Evolutionary conservation across 2,113 vertebrate genomes (phyloP), one percentile per base, ranked within the genome.

Genomic region (Thymallus thymallus): DNA sequence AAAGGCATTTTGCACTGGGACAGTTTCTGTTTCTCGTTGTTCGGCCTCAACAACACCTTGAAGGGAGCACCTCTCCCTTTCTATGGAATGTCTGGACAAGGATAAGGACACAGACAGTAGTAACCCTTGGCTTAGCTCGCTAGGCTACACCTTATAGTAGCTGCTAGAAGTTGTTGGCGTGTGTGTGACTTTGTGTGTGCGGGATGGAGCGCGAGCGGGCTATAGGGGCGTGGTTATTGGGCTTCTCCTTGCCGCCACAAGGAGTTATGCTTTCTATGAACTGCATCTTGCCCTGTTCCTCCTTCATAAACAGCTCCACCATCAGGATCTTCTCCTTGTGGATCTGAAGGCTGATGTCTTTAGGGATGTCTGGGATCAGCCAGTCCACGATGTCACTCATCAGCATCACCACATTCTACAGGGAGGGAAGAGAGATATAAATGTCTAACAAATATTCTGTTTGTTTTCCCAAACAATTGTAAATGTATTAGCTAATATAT

Each of bases 301-400:
- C 97, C 69, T 94, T 91, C 95, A 99, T 95, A 85, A 98, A 98
- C 45, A 98, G 93, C 75, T 99, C 97, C 16, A 99, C 96, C 95
- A 98, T 91, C 20, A 99, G 91, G 69, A 95, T 95, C 87, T 98
- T 99, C 87, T 99, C 97, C 80, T 98, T 96, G 86, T 96, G 95
- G 76, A 99, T 96, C 91, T 98, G 97, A 77, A 95, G 87, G 79
- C 96, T 98, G 92, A 99, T 99, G 90, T 99, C 96, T 87, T 99
- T 98, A 74, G 97, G 98, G 92, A 99, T 99, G 93, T 99, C 98
- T 6, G 98, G 97, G 85, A 99, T 99, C 77, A 98, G 92, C 98
- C 98, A 99, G 94, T 99, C 98, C 78, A 99, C 95, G 30, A 99
- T 91, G 83, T 99, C 98, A 58, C 95, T 99, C 98, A 99, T 99